These are phyloP conservation scores for Colletes latitarsis DNA, from an alignment of 1,140 invertebrate genomes.

Conservation along the genomic window DNA sequence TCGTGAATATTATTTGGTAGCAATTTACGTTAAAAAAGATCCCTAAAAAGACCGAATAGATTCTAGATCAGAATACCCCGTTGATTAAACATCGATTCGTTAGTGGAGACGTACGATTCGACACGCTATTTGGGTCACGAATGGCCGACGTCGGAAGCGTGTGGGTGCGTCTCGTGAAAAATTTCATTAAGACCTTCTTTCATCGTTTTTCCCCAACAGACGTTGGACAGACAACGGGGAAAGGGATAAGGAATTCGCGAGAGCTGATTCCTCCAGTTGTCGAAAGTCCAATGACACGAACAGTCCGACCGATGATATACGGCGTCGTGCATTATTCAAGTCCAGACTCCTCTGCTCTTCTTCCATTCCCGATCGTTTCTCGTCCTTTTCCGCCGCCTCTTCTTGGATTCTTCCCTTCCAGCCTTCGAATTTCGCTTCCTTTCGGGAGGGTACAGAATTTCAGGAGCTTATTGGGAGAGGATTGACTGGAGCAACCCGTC, in stretches of 20 bases:
- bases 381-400: not conserved
- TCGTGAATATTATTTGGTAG: no score
- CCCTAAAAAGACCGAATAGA: not conserved
- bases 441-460: conserved; percentile 54
- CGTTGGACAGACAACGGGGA: conserved; percentile 19
- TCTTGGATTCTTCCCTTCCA: conserved; percentile 14
- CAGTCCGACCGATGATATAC: conserved; percentile 46
- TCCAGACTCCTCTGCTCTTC: not conserved
- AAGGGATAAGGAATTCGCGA: conserved; percentile 48
- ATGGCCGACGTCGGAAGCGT: not conserved
- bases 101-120: not conserved
- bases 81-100: conserved; percentile 11
- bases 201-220: not conserved
- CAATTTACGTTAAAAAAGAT: no score
- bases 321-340: conserved; percentile 62
- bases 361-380: not conserved
- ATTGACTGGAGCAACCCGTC: conserved; percentile 29
- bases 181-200: conserved; percentile 49
- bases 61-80: not conserved
- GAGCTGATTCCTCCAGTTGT: conserved; percentile 50
- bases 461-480: conserved; percentile 59
- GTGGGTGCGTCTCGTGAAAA: conserved; percentile 16
- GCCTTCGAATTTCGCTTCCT: conserved; percentile 23
- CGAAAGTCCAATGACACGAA: conserved; percentile 44
- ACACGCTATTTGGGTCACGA: conserved; percentile 8